phyloP scores from a whole-genome alignment of 2,888 invertebrate genomes.

The Byasa hedistus region DNA sequence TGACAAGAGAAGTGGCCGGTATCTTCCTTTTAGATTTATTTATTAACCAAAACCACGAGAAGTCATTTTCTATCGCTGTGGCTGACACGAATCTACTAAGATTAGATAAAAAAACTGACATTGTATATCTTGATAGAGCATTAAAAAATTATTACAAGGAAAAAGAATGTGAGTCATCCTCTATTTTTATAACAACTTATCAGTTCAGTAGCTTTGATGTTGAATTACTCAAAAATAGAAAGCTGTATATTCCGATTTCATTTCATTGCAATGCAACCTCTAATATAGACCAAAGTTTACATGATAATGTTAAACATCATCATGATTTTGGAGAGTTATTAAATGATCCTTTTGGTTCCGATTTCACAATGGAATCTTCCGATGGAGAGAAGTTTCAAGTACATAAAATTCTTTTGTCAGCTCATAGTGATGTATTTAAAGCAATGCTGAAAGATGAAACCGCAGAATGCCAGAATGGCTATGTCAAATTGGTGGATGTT shows the following conservation, averaged over 20 bases:
- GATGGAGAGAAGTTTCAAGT: slow-evolving; percentile 62
- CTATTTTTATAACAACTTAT: slow-evolving; percentile 58
- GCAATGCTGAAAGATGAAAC: slow-evolving; percentile 72
- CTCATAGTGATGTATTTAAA: slow-evolving; percentile 69
- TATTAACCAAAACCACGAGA: slow-evolving; percentile 52
- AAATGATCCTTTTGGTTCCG: slow-evolving; percentile 58
- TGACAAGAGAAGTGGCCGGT: slow-evolving; percentile 54
- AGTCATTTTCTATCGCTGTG: slow-evolving; percentile 49
- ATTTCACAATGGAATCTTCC: slow-evolving; percentile 65
- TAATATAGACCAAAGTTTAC: slow-evolving; percentile 32
- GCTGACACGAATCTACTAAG: slow-evolving; percentile 48
- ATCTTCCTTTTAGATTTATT: slow-evolving; percentile 64
- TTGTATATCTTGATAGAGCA: slow-evolving; percentile 47
- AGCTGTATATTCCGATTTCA: slow-evolving; percentile 54
- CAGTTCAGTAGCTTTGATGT: slow-evolving; percentile 58
- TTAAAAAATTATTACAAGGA: slow-evolving; percentile 47
- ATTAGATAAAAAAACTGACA: slow-evolving; percentile 48
- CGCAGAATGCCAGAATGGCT: slow-evolving; percentile 63
- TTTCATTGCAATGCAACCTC: slow-evolving; percentile 33
- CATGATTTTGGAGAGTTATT: slow-evolving; percentile 60
- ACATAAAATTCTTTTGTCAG: slow-evolving; percentile 58
- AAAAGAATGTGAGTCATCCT: slow-evolving; percentile 37
- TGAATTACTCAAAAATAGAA: slow-evolving; percentile 54
- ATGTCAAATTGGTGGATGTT: slow-evolving; percentile 61
- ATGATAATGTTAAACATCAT: slow-evolving; percentile 45